phyloP scores from a whole-genome alignment of 2,888 invertebrate species.

The Cephus pulcher region DNA sequence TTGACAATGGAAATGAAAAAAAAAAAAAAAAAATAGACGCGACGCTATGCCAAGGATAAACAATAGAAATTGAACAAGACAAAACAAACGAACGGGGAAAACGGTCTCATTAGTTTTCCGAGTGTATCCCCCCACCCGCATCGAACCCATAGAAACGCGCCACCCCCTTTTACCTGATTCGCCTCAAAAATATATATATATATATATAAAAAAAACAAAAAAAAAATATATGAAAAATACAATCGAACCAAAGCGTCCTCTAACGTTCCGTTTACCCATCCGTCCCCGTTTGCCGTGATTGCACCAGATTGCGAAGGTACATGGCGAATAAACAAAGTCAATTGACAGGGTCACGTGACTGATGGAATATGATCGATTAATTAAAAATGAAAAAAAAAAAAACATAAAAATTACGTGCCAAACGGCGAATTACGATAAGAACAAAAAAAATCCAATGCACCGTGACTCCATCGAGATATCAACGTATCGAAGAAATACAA shows the following conservation, averaged over 20 bases:
- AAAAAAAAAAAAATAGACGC: not conserved
- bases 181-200: conserved; percentile 26
- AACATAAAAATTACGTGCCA: conserved; percentile 8
- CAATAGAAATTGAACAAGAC: not conserved
- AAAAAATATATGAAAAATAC: conserved; percentile 13
- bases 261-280: not conserved
- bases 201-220: not conserved
- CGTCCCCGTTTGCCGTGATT: not conserved
- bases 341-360: not conserved
- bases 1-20: not conserved
- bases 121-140: not conserved
- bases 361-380: conserved; percentile 6
- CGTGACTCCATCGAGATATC: not conserved
- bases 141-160: conserved; percentile 19
- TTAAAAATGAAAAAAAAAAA: conserved; percentile 16
- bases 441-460: not conserved
- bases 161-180: conserved; percentile 25
- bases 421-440: not conserved
- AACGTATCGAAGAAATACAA: too few relatives aligned
- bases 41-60: not conserved
- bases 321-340: not conserved
- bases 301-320: not conserved
- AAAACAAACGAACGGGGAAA: not conserved
- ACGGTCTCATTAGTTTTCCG: not conserved
- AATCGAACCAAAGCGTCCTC: not conserved